phyloP scores from a whole-genome alignment of 2,113 vertebrate species.

The Lanius ludovicianus region DNA sequence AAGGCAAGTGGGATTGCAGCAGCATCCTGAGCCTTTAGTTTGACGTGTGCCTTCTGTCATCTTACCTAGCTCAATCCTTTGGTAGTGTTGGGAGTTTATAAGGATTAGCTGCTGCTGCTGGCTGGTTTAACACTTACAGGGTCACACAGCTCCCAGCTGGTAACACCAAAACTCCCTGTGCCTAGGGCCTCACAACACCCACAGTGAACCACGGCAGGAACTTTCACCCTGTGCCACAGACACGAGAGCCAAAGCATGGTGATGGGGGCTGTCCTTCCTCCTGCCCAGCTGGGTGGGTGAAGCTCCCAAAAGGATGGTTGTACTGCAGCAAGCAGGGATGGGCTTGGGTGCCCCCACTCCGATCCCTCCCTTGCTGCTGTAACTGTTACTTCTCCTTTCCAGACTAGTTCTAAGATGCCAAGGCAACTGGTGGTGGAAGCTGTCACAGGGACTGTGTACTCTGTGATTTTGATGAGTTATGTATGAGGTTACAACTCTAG shows the following conservation, averaged over 20 bases:
- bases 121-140: background rate
- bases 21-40: background rate
- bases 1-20: background rate
- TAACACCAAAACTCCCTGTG: background rate
- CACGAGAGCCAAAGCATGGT: rapidly evolving
- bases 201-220: background rate
- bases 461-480: background rate
- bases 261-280: background rate
- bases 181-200: background rate
- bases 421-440: background rate
- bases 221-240: background rate
- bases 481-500: background rate
- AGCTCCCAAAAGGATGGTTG: background rate
- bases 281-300: rapidly evolving
- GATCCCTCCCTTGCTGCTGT: background rate
- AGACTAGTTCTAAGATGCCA: background rate
- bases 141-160: background rate
- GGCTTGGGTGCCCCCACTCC: background rate
- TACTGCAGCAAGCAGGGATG: rapidly evolving
- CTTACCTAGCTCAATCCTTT: background rate
- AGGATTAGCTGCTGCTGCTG: background rate
- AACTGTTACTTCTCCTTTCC: background rate
- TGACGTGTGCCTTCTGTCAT: background rate
- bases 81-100: background rate
- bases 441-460: rapidly evolving